A percentile compares a stretch with the other conserved stretches of the same genome.
Conservation (phyloP, 2,797 vertebrate species). For the Trematomus bernacchii region DNA sequence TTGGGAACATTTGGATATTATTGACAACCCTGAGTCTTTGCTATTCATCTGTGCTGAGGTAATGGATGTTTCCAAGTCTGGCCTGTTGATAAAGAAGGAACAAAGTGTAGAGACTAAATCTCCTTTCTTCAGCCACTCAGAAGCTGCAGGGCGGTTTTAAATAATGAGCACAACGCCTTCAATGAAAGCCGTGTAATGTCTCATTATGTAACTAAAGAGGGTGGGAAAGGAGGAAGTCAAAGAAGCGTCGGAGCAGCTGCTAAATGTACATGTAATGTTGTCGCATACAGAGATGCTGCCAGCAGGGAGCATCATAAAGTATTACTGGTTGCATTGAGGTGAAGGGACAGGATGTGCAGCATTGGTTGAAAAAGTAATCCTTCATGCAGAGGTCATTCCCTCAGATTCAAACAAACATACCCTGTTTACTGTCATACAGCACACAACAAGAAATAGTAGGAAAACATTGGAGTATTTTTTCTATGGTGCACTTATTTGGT, state of each 20-base stretch:
- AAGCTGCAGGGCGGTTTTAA: slow-evolving; percentile 26
- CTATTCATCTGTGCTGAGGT: slow-evolving; percentile 41
- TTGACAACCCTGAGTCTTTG: slow-evolving; percentile 3
- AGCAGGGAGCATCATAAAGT: not conserved
- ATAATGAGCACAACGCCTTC: slow-evolving; percentile 35
- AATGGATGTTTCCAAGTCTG: slow-evolving; percentile 35
- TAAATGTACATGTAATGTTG: slow-evolving; percentile 10
- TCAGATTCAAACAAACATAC: not conserved
- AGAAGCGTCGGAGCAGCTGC: slow-evolving; percentile 9
- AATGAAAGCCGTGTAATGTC: slow-evolving; percentile 33
- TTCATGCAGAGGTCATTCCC: not conserved
- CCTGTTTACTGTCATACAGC: not conserved
- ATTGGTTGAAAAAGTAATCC: too few species aligned
- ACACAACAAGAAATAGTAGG: too few species aligned
- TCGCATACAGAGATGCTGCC: not conserved
- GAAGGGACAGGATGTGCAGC: not conserved
- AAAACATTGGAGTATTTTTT: too few species aligned
- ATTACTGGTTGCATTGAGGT: not conserved
- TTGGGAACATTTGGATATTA: not conserved
- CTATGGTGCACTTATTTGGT: too few species aligned
- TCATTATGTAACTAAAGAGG: slow-evolving; percentile 48
- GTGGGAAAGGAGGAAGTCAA: slow-evolving; percentile 14
- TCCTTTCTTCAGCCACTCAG: not conserved
- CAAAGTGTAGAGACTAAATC: slow-evolving; percentile 25
- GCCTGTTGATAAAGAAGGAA: slow-evolving; percentile 28